Evolutionary conservation across 2,888 invertebrate species (phyloP), one percentile per base, ranked within the genome.

Genomic region (Drosophila meridionalis): DNA sequence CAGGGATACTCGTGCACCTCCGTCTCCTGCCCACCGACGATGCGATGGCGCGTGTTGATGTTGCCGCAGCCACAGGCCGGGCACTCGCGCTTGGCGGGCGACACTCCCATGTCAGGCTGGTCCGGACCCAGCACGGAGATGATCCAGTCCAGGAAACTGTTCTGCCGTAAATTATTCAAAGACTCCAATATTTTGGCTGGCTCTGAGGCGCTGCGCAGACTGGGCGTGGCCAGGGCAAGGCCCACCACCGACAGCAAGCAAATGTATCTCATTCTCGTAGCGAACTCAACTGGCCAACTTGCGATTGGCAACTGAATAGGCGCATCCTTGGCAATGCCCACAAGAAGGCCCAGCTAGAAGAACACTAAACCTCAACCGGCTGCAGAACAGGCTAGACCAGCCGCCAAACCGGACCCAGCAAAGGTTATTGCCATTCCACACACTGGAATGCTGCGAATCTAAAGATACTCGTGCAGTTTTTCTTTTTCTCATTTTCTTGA

Each of bases 11-110:
- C 95, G 90, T 96, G 95, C 36, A 95, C 95, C 91, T 95, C 94
- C 0, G 97, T 96, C 92, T 96, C 96, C 56, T 95, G 94, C 0
- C 97, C 97, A 1, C 97, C 97, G 0, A 97, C 96, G 69, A 97
- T 97, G 58, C 97, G 95, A 50, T 95, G 94, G 1, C 90, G 82
- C 6, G 95, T 96, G 70, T 96, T 95, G 1, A 96, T 94, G 69
- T 95, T 92, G 4, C 97, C 97, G 82, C 97, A 97, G 83, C 94
- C 80, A 45, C 92, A 92, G 8, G 87, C 80, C 0, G 84, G 38
- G 36, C 92, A 92, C 30, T 90, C 85, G 8, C 87, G 70, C 56
- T 87, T 88, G 12, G 83, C 76, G 2, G 89, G 82, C 2, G 64
- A 38, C 2, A 63, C 40, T 36, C 47, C 68, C 36, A 79, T 43